phyloP scores from a whole-genome alignment of 2,113 vertebrate genomes.

The Larimichthys polyactis region DNA sequence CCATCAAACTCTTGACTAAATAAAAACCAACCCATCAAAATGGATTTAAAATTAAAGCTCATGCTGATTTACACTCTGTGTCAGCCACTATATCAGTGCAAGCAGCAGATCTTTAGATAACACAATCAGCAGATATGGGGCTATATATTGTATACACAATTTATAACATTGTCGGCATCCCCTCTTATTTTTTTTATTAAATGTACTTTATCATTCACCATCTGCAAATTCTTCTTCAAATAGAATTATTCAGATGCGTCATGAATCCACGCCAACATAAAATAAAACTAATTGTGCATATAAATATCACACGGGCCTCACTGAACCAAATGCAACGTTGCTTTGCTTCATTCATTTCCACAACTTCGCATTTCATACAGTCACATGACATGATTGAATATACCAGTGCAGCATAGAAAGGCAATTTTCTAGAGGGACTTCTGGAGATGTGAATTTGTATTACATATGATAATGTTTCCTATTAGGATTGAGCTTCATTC shows the following conservation, averaged over 20 bases:
- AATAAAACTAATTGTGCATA: constrained; percentile 46
- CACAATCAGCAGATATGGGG: neutral
- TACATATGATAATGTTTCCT: constrained; percentile 64
- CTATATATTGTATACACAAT: constrained; percentile 2
- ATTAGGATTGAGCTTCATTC: constrained; percentile 51
- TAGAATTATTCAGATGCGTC: constrained; percentile 26
- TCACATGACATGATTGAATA: constrained; percentile 55
- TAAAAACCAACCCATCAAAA: constrained; percentile 14
- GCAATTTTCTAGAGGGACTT: constrained; percentile 52
- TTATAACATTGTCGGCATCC: constrained; percentile 1
- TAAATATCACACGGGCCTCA: constrained; percentile 49
- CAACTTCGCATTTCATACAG: constrained; percentile 56
- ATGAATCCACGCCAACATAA: constrained; percentile 41
- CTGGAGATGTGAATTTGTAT: constrained; percentile 46
- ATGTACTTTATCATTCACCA: constrained; percentile 10
- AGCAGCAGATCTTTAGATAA: constrained; percentile 13
- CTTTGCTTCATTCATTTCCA: constrained; percentile 42
- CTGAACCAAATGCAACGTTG: constrained; percentile 25
- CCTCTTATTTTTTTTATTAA: constrained; percentile 5
- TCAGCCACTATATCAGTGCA: neutral
- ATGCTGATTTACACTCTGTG: neutral
- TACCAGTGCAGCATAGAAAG: constrained; percentile 26
- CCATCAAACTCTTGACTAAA: constrained; percentile 15
- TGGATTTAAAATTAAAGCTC: constrained; percentile 7
- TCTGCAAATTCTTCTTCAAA: constrained; percentile 31